Percentiles rank a stretch among this genome's conserved stretches.
phyloP scores from a whole-genome alignment of 2,888 invertebrate species.

The Sturmia bella region DNA sequence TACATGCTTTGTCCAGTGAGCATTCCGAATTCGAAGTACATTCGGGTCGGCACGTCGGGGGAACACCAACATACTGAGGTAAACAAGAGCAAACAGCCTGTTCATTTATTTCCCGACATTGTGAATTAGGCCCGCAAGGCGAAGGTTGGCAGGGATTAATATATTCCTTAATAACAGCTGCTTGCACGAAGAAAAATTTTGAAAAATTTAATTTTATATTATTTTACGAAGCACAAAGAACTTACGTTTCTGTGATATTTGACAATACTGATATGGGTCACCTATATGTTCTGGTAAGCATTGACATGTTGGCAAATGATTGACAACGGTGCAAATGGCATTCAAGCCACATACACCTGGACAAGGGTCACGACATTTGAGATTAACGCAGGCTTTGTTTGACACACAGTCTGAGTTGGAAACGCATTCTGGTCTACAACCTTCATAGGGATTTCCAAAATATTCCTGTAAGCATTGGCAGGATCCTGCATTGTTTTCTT shows the following conservation, averaged over 20 bases:
- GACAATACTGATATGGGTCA: constrained; percentile 88
- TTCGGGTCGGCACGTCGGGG: constrained; percentile 87
- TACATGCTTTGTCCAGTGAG: constrained; percentile 84
- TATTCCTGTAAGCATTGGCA: constrained; percentile 87
- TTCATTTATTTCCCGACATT: constrained; percentile 84
- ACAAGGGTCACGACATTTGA: constrained; percentile 90
- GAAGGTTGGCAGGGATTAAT: constrained; percentile 85
- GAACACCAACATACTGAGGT: constrained; percentile 84
- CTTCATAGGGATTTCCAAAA: constrained; percentile 87
- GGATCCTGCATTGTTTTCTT: constrained; percentile 85
- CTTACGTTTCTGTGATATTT: constrained; percentile 83
- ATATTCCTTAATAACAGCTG: constrained; percentile 78
- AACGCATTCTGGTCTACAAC: constrained; percentile 90
- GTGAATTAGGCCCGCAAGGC: constrained; percentile 87
- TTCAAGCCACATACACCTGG: constrained; percentile 89
- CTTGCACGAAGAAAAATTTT: constrained; percentile 16
- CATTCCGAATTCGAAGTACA: constrained; percentile 87
- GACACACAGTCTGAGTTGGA: constrained; percentile 89
- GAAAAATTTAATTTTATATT: background rate
- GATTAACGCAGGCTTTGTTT: constrained; percentile 87
- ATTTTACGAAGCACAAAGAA: constrained; percentile 52
- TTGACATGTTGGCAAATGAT: constrained; percentile 87
- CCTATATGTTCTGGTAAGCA: constrained; percentile 89
- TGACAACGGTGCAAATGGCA: constrained; percentile 87
- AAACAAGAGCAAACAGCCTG: constrained; percentile 86